Base-by-base conservation (phyloP, 2,888 invertebrate genomes). In the Volucella inflata region DNA sequence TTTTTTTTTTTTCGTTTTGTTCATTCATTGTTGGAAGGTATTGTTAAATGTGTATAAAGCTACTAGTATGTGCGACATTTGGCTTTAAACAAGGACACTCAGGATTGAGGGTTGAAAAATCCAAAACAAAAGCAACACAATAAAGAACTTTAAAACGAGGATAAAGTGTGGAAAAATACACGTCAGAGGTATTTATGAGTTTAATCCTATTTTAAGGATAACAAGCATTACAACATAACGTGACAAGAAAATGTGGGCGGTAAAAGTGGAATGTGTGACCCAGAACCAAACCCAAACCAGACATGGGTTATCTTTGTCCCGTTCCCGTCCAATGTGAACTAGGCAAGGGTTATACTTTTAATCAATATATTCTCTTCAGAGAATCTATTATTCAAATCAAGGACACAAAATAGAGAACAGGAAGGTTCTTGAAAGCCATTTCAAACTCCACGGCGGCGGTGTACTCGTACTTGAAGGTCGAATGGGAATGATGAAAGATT, bases 141-240 rank as follows among this genome's bases (percentile, higher is more conserved):
- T 36, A 9, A 38, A 59, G n/a, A 79, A 50, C 30, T 50, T 30
- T 30, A 30, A 30, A 30, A 38, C 11, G 55, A 59, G 62, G 16
- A 59, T 55, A 64, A 57, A 59, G 55, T 42, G 55, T 68, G 40
- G 51, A 59, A 82, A 77, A 62, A 78, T 50, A 78, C 68, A 83
- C 53, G 80, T 84, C 80, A 80, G n/a, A n/a, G 84, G 65, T 84
- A 80, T 84, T 80, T 85, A 81, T 81, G 85, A 81, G 59, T 81
- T 85, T 77, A 85, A 77, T 85, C 76, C 76, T 77, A 81, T 81
- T 85, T 85, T 80, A 72, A 77, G 81, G 85, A 80, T 77, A 85
- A 85, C 85, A 85, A 77, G 67, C 67, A 79, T 65, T 65, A 60
- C 72, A 44, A 65, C 36, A 44, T 72, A 38, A 65, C 75, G 57